These are phyloP conservation scores for Mus musculus DNA, from an alignment of 2,113 vertebrate genomes.

Conservation along the genomic window DNA sequence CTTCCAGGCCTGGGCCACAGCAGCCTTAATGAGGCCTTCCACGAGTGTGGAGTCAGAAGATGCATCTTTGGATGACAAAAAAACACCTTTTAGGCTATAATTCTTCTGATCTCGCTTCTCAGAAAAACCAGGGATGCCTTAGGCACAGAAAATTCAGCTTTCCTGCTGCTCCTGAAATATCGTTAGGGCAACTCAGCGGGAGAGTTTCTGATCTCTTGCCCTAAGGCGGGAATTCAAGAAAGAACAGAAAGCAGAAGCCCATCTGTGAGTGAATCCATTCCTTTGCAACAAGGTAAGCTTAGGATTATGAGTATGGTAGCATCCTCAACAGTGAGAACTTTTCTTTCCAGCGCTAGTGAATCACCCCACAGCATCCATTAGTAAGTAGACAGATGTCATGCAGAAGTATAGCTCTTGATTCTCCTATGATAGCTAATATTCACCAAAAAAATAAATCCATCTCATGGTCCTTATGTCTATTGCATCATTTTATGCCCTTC, in stretches of 20 bases:
- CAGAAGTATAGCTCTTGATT: background rate
- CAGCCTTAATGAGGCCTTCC: conserved; percentile 24
- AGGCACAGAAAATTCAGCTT: conserved; percentile 45
- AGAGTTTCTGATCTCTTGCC: conserved; percentile 47
- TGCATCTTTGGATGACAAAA: background rate
- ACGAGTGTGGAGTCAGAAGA: background rate
- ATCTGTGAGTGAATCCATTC: conserved; percentile 16
- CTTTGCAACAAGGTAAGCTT: conserved; percentile 25
- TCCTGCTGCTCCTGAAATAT: background rate
- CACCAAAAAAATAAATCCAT: conserved; percentile 2
- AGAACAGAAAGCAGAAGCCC: background rate
- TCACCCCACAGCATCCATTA: conserved; percentile 34
- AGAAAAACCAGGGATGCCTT: background rate
- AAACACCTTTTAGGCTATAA: conserved; percentile 19
- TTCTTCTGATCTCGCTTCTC: conserved; percentile 53
- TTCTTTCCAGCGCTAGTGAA: conserved; percentile 17
- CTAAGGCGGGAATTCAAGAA: conserved; percentile 43
- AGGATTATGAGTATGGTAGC: background rate
- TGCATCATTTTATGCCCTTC: background rate
- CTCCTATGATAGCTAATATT: conserved; percentile 8
- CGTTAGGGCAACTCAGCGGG: conserved; percentile 1
- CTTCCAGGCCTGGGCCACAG: background rate
- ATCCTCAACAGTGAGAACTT: background rate
- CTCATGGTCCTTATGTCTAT: background rate
- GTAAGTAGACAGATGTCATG: background rate